Base-by-base conservation (phyloP, 2,888 invertebrate genomes). In the Helicoverpa assulta region DNA sequence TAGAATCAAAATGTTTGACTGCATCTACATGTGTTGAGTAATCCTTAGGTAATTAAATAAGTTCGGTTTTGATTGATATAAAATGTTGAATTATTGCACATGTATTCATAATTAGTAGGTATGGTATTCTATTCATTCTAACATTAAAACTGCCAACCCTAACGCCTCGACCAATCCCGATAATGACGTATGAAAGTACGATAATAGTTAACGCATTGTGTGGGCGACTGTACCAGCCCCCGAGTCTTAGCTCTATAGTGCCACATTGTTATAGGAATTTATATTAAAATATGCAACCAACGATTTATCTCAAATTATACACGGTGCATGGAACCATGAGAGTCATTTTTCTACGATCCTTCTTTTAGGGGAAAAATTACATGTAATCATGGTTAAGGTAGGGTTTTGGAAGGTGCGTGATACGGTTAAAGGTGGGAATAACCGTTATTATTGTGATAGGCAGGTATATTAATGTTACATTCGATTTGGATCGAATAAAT, bases 121-220 rank as follows among this genome's bases (percentile, higher is more conserved):
- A n/a, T n/a, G n/a, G n/a, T n/a, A n/a, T n/a, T n/a, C n/a, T n/a
- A n/a, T n/a, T n/a, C n/a, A n/a, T n/a, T 5, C 26, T 1, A 14
- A 16, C 26, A 62, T 19, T 16, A 0, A 2, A 1, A 26, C 57
- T 16, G 79, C 58, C 81, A 83, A 64, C 83, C 83, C 84, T 83
- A 79, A 56, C 40, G 16, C 60, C 26, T 37, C 54, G 51, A 70
- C 65, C 61, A 67, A 76, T 82, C 70, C 68, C 73, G 73, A 79
- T 83, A 83, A 84, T 80, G 80, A 82, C 79, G 79, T 82, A 82
- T 84, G 71, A 84, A 83, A 83, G 82, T 77, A 78, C 83, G 79
- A 78, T 84, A 84, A 84, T 83, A 84, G 83, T 78, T 53, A 72
- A 81, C 67, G 71, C 80, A 75, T 81, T 81, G 81, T 84, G 80